Evolutionary conservation across 2,888 invertebrate species (phyloP), one percentile per base, ranked within the genome.

Genomic region (Merodon equestris): DNA sequence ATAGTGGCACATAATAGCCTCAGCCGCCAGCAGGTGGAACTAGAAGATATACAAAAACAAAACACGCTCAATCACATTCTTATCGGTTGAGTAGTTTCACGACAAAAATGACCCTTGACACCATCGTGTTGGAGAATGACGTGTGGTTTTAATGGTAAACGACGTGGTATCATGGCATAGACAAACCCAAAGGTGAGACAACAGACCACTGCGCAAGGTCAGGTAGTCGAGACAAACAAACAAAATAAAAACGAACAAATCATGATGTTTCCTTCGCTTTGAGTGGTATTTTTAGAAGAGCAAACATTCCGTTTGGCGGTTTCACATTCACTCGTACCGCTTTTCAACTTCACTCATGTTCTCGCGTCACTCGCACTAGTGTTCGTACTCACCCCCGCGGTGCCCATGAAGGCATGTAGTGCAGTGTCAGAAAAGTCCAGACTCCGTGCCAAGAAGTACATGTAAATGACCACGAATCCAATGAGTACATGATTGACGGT

Each of bases 1-100:
- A 63, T 87, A 87, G 77, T 88, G 87, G 13, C 87, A 86, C 87
- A 88, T 87, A 50, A 88, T 81, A 12, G 87, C 88, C 76, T 88
- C 85, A 2, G 88, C 88, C 34, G 85, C 84, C 9, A 88, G 82
- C 27, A 88, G 84, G 73, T 88, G 87, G 50, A 86, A 87, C 88
- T 88, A 53, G 0, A 79, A 61, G 40, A 47, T 9, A 3, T 12
- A 27, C 2, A 27, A 27, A 27, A 27, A 27, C 27, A 7, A 2
- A 27, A 27, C 2, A 4, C 27, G 7, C 27, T 27, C 27, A 27
- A 27, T 27, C 7, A 4, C 3, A 7, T 27, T 27, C 27, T 27
- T 27, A 27, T 27, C 27, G 27, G 3, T 27, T 7, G 27, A 27
- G 27, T 7, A 27, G 27, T 27, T 27, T 7, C 7, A 27, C 27